Base-by-base conservation (phyloP, 2,888 invertebrate species). In the Erebia palarica region DNA sequence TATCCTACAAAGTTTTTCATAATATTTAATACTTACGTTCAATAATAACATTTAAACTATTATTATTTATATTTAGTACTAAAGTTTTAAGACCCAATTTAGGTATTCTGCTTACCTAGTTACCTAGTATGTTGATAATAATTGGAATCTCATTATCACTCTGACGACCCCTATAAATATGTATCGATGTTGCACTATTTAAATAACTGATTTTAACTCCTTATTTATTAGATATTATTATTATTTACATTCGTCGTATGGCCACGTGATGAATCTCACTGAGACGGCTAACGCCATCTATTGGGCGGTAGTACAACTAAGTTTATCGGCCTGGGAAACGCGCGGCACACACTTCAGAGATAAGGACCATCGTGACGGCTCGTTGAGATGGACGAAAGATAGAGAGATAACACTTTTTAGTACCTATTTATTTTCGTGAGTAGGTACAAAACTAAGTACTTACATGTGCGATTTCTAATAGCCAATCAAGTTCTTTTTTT, bases 211-310 rank as follows among this genome's bases (percentile, higher is more conserved):
- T 47, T 13, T 47, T 47, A 13, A 13, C 47, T 47, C 7, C 51
- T n/a, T 27, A 58, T 27, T 3, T 58, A 58, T 3, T 58, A 58
- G 27, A 21, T 58, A 18, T 9, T 57, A 18, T 53, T 18, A 57
- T 21, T 27, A 27, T 36, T 36, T 36, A 36, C 0, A 36, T 36
- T 36, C 11, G 4, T 3, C 3, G 11, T 67, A 0, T 21, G n/a
- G n/a, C 64, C 64, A 65, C 68, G 65, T 68, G 68, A 58, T 59
- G 36, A 44, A 14, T 51, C n/a, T 44, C 27, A 4, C 14, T 49
- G 64, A 13, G n/a, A 79, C 82, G 42, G 36, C 65, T 78, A 80
- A 51, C 87, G 91, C 90, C 92, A 92, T 91, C 92, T 92, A 78
- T 79, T 78, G 85, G 81, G 84, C 85, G 86, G 83, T 91, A 92